Evolutionary conservation across 2,113 vertebrate species (phyloP).

Genomic region (Zosterops hypoxanthus): DNA sequence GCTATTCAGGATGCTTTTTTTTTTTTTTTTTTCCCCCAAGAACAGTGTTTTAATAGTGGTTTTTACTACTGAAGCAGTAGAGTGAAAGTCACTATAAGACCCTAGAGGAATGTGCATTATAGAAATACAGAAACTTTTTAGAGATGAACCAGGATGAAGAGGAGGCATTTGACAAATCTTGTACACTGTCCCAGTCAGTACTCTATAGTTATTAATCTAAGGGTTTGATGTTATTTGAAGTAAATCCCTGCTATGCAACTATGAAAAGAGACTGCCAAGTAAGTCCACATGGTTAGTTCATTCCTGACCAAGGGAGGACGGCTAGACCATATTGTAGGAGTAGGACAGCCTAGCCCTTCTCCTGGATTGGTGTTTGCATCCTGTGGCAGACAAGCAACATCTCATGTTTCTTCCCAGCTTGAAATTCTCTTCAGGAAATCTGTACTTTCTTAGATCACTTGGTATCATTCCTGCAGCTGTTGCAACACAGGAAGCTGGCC

Average conservation of each 20-base stretch:
- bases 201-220: background rate
- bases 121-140: background rate
- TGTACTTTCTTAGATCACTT: background rate
- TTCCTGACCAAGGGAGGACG: background rate
- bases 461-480: slow-evolving; percentile 17
- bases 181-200: background rate
- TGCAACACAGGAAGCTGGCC: background rate
- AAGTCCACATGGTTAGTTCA: background rate
- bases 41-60: background rate
- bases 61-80: background rate
- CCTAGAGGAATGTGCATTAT: background rate
- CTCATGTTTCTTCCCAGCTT: slow-evolving; percentile 15
- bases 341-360: background rate
- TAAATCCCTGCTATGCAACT: background rate
- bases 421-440: slow-evolving; percentile 14
- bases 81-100: background rate
- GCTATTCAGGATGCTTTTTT: background rate
- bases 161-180: background rate
- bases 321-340: background rate
- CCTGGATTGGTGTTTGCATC: background rate
- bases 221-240: background rate
- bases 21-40: background rate
- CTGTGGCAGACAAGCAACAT: background rate
- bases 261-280: background rate
- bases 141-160: background rate